A percentile compares a stretch with the other conserved stretches of the same genome.
These are phyloP conservation scores for Ranitomeya imitator DNA, from an alignment of 2,113 vertebrate species.

Conservation along the genomic window DNA sequence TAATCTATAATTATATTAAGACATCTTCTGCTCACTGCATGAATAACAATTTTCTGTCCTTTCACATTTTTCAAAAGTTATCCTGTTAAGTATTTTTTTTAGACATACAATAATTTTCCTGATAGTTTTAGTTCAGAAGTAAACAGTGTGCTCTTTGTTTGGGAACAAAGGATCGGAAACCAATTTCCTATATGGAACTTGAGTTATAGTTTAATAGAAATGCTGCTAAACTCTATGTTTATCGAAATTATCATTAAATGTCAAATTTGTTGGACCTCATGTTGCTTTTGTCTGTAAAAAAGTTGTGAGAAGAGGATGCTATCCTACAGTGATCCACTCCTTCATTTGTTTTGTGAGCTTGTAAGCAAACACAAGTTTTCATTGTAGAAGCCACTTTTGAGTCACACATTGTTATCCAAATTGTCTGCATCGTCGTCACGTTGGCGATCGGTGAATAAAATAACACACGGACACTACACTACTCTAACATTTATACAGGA, in stretches of 20 bases:
- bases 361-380: too few species aligned
- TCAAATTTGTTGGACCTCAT: not conserved
- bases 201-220: not conserved
- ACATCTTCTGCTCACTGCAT: not conserved
- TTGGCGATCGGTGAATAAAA: too few species aligned
- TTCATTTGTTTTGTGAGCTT: not conserved
- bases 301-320: not conserved
- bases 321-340: not conserved
- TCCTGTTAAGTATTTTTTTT: constrained; percentile 34
- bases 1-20: not conserved
- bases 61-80: not conserved
- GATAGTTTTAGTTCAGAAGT: not conserved
- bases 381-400: too few species aligned
- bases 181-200: constrained; percentile 13
- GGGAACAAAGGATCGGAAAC: constrained; percentile 6
- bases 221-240: not conserved
- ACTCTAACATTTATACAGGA: too few species aligned
- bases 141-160: not conserved
- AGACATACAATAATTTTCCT: constrained; percentile 9
- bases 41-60: constrained; percentile 14
- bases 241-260: not conserved
- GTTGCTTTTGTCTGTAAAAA: not conserved
- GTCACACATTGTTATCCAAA: too few species aligned
- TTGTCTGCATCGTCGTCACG: too few species aligned
- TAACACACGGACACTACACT: too few species aligned